These are phyloP conservation scores for Drosophila mojavensis DNA, from an alignment of 1,140 invertebrate species.

Conservation along the genomic window DNA sequence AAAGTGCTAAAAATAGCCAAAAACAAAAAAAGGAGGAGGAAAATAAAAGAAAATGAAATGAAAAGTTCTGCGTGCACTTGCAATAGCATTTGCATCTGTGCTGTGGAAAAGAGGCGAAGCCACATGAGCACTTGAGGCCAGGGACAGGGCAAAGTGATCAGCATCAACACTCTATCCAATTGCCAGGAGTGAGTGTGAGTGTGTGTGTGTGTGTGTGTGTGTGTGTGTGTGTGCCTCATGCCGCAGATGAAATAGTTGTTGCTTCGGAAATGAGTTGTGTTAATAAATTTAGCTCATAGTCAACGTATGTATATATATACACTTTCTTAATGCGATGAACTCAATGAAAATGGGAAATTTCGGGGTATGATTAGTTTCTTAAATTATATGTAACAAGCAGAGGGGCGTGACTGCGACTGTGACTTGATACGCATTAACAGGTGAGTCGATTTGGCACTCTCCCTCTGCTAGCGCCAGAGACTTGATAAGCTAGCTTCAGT, in stretches of 20 bases:
- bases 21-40: slow-evolving; percentile 32
- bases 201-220: slow-evolving; percentile 19
- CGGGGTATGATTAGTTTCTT: too few species aligned
- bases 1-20: slow-evolving; percentile 63
- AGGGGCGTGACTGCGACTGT: too few species aligned
- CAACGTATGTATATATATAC: slow-evolving; percentile 13
- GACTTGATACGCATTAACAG: too few species aligned
- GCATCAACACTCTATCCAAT: slow-evolving; percentile 58
- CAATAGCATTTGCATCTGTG: not conserved
- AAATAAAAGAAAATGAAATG: slow-evolving; percentile 9
- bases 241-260: slow-evolving; percentile 43
- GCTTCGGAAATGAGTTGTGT: slow-evolving; percentile 70
- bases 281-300: slow-evolving; percentile 78
- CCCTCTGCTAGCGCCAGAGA: too few species aligned
- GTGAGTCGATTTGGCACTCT: too few species aligned
- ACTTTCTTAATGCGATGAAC: not conserved
- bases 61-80: slow-evolving; percentile 7
- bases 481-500: too few species aligned
- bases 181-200: slow-evolving; percentile 12
- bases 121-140: slow-evolving; percentile 42
- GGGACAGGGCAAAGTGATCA: slow-evolving; percentile 57
- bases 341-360: too few species aligned
- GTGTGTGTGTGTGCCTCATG: slow-evolving; percentile 63
- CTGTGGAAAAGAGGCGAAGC: not conserved
- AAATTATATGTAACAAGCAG: too few species aligned